Conservation (phyloP, 1,140 invertebrate genomes). For the Muscidifurax raptorellus region DNA sequence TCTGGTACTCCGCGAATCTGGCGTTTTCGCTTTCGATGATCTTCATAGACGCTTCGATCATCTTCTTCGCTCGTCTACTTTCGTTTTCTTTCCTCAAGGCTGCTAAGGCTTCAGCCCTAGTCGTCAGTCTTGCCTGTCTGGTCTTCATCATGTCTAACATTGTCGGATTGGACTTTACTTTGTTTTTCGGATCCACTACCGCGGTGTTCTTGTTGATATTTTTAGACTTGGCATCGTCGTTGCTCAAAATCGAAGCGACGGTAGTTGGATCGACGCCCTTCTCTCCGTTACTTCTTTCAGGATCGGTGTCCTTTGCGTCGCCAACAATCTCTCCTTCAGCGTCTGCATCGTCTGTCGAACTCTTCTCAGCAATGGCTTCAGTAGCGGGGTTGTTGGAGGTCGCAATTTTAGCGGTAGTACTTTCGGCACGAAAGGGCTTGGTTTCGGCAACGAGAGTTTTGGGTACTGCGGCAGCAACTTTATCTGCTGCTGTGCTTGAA, state of each 20-base stretch:
- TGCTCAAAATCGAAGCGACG: background rate
- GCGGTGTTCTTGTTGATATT: background rate
- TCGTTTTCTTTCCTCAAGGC: slow-evolving; percentile 53
- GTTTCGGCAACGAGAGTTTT: background rate
- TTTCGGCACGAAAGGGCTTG: background rate
- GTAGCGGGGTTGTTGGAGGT: background rate
- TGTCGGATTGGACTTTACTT: background rate
- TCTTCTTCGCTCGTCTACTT: slow-evolving; percentile 41
- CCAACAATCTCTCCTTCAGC: background rate
- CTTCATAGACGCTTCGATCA: slow-evolving; percentile 46
- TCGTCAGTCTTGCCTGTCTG: slow-evolving; percentile 45
- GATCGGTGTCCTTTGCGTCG: background rate
- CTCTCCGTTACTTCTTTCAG: background rate
- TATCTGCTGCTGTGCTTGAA: background rate
- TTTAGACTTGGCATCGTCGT: background rate
- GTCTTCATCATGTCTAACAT: background rate
- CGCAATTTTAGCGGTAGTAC: background rate
- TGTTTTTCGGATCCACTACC: background rate
- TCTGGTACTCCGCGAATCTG: slow-evolving; percentile 45
- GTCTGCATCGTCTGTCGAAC: background rate
- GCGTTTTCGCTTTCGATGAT: slow-evolving; percentile 9
- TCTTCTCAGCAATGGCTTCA: background rate
- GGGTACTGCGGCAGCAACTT: background rate
- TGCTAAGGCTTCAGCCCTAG: slow-evolving; percentile 48
- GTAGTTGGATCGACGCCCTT: background rate